Conservation (phyloP, 2,888 invertebrate species). For the Sylvicola fuscatus region DNA sequence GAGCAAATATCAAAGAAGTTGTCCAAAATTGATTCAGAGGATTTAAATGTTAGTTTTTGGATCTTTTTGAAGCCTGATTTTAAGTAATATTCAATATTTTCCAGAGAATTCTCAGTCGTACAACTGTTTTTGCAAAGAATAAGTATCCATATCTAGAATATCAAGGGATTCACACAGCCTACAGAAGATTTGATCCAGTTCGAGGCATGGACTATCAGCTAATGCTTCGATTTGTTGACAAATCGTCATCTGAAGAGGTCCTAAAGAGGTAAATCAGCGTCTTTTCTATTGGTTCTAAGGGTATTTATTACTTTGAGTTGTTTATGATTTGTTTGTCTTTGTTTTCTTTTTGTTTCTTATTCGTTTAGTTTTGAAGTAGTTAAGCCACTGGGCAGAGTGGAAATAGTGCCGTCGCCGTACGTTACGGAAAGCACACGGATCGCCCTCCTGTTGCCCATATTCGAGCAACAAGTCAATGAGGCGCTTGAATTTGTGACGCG, state of each 20-base stretch:
- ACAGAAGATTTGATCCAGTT: constrained; percentile 57
- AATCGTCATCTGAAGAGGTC: constrained; percentile 23
- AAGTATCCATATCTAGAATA: constrained; percentile 32
- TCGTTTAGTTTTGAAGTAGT: constrained; percentile 47
- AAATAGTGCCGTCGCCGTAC: constrained; percentile 81
- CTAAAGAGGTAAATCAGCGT: constrained; percentile 27
- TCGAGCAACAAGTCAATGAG: constrained; percentile 31
- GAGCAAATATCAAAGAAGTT: constrained; percentile 46
- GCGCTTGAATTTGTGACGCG: constrained; percentile 46
- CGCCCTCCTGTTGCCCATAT: constrained; percentile 51
- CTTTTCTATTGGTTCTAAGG: background rate
- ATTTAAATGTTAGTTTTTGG: constrained; percentile 33
- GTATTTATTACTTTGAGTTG: constrained; percentile 1
- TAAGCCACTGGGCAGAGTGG: constrained; percentile 69
- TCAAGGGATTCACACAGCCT: constrained; percentile 42
- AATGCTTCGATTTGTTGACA: constrained; percentile 40
- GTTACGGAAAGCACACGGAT: constrained; percentile 84
- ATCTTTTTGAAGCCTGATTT: background rate
- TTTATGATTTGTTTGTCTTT: background rate
- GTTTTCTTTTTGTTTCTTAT: background rate
- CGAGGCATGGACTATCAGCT: constrained; percentile 71
- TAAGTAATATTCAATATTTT: constrained; percentile 6
- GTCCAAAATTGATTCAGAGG: constrained; percentile 40
- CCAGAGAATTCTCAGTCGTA: constrained; percentile 30
- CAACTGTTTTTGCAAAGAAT: constrained; percentile 28